Base-by-base conservation (phyloP, 2,113 vertebrate species). In the Tautogolabrus adspersus region DNA sequence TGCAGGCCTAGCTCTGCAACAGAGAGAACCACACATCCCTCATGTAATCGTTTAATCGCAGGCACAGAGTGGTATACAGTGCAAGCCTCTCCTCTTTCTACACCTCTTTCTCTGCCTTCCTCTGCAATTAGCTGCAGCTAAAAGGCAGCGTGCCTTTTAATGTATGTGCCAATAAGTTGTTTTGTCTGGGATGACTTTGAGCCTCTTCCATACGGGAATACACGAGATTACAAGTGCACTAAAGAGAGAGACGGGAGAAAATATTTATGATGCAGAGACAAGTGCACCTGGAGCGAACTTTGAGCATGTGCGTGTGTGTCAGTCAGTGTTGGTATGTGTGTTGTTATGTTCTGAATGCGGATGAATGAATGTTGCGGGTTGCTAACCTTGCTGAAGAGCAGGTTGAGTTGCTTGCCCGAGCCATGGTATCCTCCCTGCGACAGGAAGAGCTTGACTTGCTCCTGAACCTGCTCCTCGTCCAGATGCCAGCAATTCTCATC, bases 401-500 rank as follows among this genome's bases (percentile, higher is more conserved):
- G 95, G 95, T 98, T 99, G 91, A 99, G 98, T 84, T 99, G 98
- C 91, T 99, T 99, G 91, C 98, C 97, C 83, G 98, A 98, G 94
- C 98, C 97, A 57, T 99, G 97, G 94, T 99, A 99, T 82, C 97
- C 97, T 10, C 97, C 96, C 91, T 99, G 98, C 70, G 97, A 98
- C 49, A 99, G 96, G 91, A 99, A 99, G 75, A 99, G 95, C 91
- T 98, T 99, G 89, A 99, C 98, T 91, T 99, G 98, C 93, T 99
- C 97, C 94, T 98, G 97, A 86, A 99, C 98, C 91, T 99, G 98
- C 87, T 99, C 98, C 91, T 99, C 98, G 77, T 99, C 98, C 92
- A 99, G 93, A 93, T 99, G 98, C 98, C 98, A 99, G 93, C 98
- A 99, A 87, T 99, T 99, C 93, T 99, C 98, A 70, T 99, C 98